These are phyloP conservation scores for Folsomia manolachei DNA, from an alignment of 2,888 invertebrate genomes.

Conservation along the genomic window DNA sequence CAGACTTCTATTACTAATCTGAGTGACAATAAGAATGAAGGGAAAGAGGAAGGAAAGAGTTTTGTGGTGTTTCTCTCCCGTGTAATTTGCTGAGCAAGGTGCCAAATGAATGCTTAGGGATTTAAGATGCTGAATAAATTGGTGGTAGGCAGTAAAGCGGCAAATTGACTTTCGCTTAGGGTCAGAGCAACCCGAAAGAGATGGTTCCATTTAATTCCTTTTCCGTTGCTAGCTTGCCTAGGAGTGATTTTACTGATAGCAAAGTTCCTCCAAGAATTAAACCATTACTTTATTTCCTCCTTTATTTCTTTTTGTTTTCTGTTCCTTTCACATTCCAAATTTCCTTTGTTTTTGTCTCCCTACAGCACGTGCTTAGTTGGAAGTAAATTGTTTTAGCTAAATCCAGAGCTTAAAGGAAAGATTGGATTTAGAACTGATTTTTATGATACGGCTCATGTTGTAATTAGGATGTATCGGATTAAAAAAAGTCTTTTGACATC, in stretches of 20 bases:
- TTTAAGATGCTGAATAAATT: not conserved
- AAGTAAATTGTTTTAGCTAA: not conserved
- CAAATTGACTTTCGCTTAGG: slow-evolving; percentile 8
- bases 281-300: not conserved
- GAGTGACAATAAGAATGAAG: not conserved
- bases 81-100: slow-evolving; percentile 1
- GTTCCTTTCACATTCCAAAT: not conserved
- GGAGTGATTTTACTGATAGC: not conserved
- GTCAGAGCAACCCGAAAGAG: not conserved
- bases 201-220: not conserved
- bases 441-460: not conserved
- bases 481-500: too few species aligned
- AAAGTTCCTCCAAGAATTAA: not conserved
- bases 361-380: not conserved
- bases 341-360: not conserved
- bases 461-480: too few species aligned
- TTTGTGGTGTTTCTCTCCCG: not conserved
- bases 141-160: not conserved
- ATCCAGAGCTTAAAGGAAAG: not conserved
- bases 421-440: not conserved
- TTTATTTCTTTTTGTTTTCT: not conserved
- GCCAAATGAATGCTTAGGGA: slow-evolving; percentile 1
- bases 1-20: not conserved
- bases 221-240: not conserved
- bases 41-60: not conserved